A percentile compares a stretch with the other conserved stretches of the same genome.
phyloP scores from a whole-genome alignment of 2,888 invertebrate genomes.

The Mythimna albipuncta region DNA sequence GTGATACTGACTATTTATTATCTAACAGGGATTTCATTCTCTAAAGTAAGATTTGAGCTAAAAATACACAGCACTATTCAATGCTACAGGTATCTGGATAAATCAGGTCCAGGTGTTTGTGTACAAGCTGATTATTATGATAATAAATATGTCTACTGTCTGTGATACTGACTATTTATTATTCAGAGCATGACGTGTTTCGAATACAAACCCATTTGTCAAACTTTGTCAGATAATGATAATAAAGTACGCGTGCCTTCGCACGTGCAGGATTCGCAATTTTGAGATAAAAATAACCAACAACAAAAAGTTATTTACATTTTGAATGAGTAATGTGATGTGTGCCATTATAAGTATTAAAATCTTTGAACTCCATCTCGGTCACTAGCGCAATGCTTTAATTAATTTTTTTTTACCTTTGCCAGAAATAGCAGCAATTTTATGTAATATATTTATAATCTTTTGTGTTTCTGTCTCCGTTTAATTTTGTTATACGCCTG shows the following conservation, averaged over 20 bases:
- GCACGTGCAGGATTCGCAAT: conserved; percentile 38
- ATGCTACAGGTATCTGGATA: neutral
- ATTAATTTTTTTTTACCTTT: conserved; percentile 9
- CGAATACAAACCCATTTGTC: conserved; percentile 19
- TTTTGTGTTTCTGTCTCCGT: conserved; percentile 1
- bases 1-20: conserved; percentile 9
- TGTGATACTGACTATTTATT: conserved; percentile 7
- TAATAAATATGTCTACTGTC: conserved; percentile 2
- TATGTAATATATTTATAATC: neutral
- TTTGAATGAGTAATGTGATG: conserved; percentile 34
- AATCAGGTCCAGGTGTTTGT: conserved; percentile 26
- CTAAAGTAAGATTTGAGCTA: too few relatives aligned
- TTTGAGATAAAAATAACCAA: conserved; percentile 31
- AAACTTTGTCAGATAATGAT: conserved; percentile 20
- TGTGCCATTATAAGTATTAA: conserved; percentile 30
- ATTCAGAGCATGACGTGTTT: conserved; percentile 3
- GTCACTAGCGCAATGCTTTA: conserved; percentile 34
- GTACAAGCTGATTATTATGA: conserved; percentile 19
- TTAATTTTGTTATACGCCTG: conserved; percentile 6
- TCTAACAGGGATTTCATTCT: too few relatives aligned
- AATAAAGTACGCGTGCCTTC: conserved; percentile 28
- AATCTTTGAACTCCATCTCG: conserved; percentile 42
- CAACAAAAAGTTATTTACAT: conserved; percentile 50
- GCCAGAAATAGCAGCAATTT: neutral
- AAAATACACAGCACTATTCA: neutral